Percentiles rank a stretch among this genome's conserved stretches.
Conservation (phyloP, 2,113 vertebrate genomes). For the Zosterops pallidus region DNA sequence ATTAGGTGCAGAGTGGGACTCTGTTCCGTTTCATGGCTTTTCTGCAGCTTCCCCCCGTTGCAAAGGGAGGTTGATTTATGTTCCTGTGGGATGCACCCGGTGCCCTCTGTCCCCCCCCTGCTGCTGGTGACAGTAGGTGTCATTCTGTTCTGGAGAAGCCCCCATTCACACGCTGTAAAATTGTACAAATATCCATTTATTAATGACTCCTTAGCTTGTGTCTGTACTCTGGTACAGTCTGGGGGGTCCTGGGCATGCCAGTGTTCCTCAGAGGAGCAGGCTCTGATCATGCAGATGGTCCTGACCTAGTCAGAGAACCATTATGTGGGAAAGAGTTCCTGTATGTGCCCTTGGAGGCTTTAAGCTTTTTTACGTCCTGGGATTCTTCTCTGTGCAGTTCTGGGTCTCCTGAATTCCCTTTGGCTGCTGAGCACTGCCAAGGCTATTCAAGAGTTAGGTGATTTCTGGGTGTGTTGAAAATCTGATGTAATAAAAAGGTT, state of each 20-base stretch:
- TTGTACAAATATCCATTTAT: not conserved
- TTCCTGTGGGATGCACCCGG: rapidly evolving
- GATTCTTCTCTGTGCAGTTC: not conserved
- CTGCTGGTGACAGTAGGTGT: not conserved
- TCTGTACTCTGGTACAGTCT: not conserved
- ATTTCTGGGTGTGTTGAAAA: not conserved
- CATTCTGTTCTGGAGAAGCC: not conserved
- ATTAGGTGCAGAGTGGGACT: not conserved
- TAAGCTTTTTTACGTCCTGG: not conserved
- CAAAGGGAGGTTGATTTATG: not conserved
- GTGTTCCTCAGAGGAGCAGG: not conserved
- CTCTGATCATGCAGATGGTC: not conserved
- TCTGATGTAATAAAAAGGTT: not conserved
- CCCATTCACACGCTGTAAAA: not conserved
- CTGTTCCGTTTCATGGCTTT: not conserved
- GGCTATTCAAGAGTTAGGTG: not conserved
- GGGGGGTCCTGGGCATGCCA: not conserved
- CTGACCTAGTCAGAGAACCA: not conserved
- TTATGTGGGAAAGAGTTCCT: not conserved
- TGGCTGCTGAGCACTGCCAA: not conserved
- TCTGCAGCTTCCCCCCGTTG: rapidly evolving
- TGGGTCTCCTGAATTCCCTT: not conserved
- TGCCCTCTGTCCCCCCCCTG: not conserved
- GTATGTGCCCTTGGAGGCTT: not conserved
- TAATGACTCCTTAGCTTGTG: not conserved